Base-by-base conservation (phyloP, 2,888 invertebrate species). In the Watsonalla binaria region DNA sequence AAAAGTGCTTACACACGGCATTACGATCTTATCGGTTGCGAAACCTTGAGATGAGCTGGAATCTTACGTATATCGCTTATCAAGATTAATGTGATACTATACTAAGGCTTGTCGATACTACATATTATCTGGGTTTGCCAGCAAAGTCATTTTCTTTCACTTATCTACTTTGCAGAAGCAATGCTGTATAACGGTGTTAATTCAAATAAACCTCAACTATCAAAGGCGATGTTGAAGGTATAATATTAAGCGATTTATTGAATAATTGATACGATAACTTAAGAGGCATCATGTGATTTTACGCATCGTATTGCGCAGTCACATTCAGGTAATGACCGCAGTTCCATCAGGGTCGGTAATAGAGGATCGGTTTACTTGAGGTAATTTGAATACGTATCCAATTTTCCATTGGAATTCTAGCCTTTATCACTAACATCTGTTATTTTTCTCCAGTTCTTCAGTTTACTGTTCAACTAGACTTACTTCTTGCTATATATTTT, bases 1-100 rank as follows among this genome's bases (percentile, higher is more conserved):
- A 24, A 37, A 57, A 45, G 54, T 46, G 59, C 56, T 59, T 58
- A 58, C 56, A 60, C 63, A 61, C 62, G 62, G 57, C 68, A 69
- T 65, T 70, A 66, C 59, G 66, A 62, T 74, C 78, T 88, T 87
- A 88, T 88, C 88, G 66, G 64, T 61, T 55, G 47, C 55, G 58
- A 70, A 74, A 63, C 87, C 86, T 86, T 86, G 83, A 74, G 77
- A 80, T 78, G 77, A 82, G 73, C 74, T 68, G 66, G 66, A 72
- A 75, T 77, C 76, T 72, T 59, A 76, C 74, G 72, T 71, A 11
- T 42, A 42, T 8, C 42, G 66, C 78, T 85, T 85, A 86, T 86
- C 84, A 78, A 82, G 86, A 84, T 86, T 84, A 83, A 77, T 72
- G 72, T 69, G 72, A 73, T 72, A 62, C 46, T 62, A 60, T 63